Evolutionary conservation across 2,888 invertebrate species (phyloP), one percentile per base, ranked within the genome.

Genomic region (Chrysina gloriosa): DNA sequence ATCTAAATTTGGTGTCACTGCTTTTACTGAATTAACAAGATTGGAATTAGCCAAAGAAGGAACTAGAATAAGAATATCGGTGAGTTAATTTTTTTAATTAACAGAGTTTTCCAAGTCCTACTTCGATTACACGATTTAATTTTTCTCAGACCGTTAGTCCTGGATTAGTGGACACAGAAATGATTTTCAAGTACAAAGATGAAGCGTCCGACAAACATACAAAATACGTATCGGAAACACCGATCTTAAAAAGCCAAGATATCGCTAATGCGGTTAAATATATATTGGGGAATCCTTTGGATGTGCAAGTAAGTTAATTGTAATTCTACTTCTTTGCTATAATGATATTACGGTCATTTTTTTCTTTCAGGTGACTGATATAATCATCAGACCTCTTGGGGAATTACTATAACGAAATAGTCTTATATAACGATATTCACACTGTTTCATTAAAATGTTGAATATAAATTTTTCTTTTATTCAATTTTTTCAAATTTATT

Each of bases 201-300:
- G 39, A 58, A 19, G 23, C n/a, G 1, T 3, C 16, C 31, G 16
- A 19, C 6, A 31, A 27, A 2, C 54, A 58, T 27, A 6, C 11
- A 14, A 21, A 34, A 6, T 23, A 50, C 4, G 14, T 50, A 1
- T 9, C 21, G n/a, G 6, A 9, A 1, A 9, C 16, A 19, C 42
- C 54, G 4, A 14, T 34, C 11, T 34, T 50, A 23, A 31, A 66
- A 54, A 21, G 52, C 34, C 79, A 83, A 36, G 91, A 91, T 77
- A 84, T 92, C 2, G 88, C 90, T 0, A 85, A 88, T 69, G 87
- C 89, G 1, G 86, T 90, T 0, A 69, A 87, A 7, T 90, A 88
- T 76, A 86, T 86, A 0, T 79, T 92, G 6, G 84, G 87, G 2
- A 87, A 89, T 0, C 89, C 90, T 1, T 84, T 88, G 0, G 83